These are phyloP conservation scores for Agrilus biguttatus DNA, from an alignment of 2,888 invertebrate genomes.

Conservation along the genomic window DNA sequence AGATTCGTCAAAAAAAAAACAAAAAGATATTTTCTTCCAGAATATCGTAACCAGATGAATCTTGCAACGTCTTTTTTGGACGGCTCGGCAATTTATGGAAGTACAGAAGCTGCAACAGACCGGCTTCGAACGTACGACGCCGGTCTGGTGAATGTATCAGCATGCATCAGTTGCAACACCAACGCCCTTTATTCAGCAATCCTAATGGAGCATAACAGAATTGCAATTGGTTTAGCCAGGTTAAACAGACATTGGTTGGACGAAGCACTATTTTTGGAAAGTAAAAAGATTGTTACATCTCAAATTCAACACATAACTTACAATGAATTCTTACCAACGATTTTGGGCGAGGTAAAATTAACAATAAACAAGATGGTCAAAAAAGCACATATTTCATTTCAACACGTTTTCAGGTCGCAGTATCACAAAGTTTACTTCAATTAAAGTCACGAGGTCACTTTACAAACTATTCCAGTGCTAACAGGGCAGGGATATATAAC, in stretches of 20 bases:
- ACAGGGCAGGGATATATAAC: conserved; percentile 62
- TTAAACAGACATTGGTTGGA: conserved; percentile 72
- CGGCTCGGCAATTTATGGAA: conserved; percentile 70
- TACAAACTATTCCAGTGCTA: conserved; percentile 66
- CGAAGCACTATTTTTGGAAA: conserved; percentile 59
- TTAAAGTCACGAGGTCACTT: conserved; percentile 57
- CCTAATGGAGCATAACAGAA: conserved; percentile 64
- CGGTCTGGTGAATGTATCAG: conserved; percentile 52
- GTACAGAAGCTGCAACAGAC: conserved; percentile 54
- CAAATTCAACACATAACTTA: conserved; percentile 74
- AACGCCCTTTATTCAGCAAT: conserved; percentile 60
- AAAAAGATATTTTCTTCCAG: conserved; percentile 26
- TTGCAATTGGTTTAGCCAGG: conserved; percentile 52
- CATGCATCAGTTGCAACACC: conserved; percentile 51
- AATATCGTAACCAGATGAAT: conserved; percentile 71
- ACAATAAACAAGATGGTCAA: background rate
- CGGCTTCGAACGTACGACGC: conserved; percentile 54
- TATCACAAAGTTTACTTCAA: conserved; percentile 46
- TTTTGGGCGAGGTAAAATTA: conserved; percentile 52
- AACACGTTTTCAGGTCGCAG: conserved; percentile 35
- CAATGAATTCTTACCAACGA: conserved; percentile 67
- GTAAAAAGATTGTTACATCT: conserved; percentile 59
- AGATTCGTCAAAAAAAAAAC: too few relatives aligned
- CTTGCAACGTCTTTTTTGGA: conserved; percentile 71
- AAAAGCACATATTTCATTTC: background rate